Evolutionary conservation across 2,888 invertebrate species (phyloP), one percentile per base, ranked within the genome.

Genomic region (Pseudolycoriella hygida): DNA sequence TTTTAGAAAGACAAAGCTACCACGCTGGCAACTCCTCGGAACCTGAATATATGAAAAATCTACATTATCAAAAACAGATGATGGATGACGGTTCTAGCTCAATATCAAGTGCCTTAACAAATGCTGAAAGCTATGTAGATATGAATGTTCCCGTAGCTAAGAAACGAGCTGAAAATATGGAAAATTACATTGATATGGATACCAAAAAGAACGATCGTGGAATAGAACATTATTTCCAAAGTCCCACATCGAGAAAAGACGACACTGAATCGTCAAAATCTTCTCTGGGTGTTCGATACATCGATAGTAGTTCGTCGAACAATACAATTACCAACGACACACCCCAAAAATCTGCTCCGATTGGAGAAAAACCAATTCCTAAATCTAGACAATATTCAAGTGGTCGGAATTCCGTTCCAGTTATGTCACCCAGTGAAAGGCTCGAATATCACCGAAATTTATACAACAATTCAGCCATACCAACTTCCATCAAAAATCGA

Each of bases 1-100:
- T 62, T 2, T 51, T 64, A 4, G 62, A 64, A 48, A 54, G 59
- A 1, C 58, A 59, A 48, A 56, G 57, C 40, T 58, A 57, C 45
- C 54, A 56, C 47, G 56, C 55, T 3, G 51, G 17, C 6, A 39
- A 17, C 11, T 19, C 40, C 5, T n/a, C 19, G 11, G 40, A 31
- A 18, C 31, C 44, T 11, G 55, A 54, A 37, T 46, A 56, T 6
- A 51, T 53, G 42, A 55, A 55, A 38, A 56, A 55, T 48, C 50
- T 53, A 17, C 54, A 56, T 47, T 52, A 53, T 44, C 52, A 14
- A 14, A 34, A 34, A 14, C 34, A 34, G 15, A 12, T 14, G 15
- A 34, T 54, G 6, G 57, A 58, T 46, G 56, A 57, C 46, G 49
- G 54, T 12, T 56, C 57, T 1, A 52, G 56, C 44, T 57, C 58